Percentiles rank a stretch among this genome's conserved stretches.
Conservation (phyloP, 2,888 invertebrate genomes). For the Lasius fuliginosus region DNA sequence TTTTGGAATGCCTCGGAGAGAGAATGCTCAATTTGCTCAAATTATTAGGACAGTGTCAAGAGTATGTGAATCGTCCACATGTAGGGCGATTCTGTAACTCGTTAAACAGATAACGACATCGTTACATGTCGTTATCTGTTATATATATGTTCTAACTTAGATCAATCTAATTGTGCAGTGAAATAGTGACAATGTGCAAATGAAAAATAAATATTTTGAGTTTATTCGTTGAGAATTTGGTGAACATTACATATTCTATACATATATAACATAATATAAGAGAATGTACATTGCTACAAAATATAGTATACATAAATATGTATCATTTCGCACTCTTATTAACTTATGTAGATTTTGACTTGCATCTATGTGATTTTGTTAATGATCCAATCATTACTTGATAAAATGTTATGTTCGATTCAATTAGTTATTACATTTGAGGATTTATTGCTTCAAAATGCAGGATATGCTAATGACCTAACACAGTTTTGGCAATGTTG, state of each 20-base stretch:
- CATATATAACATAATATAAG: constrained; percentile 70
- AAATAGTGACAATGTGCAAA: constrained; percentile 36
- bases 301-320: constrained; percentile 70
- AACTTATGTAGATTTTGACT: constrained; percentile 63
- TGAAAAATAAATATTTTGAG: constrained; percentile 80
- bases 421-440: constrained; percentile 50
- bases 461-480: constrained; percentile 62
- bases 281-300: constrained; percentile 76
- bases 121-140: too few species aligned
- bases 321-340: constrained; percentile 66
- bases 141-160: background rate
- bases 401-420: constrained; percentile 56
- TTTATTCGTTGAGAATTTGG: constrained; percentile 71
- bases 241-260: constrained; percentile 71
- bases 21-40: constrained; percentile 77
- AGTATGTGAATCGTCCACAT: constrained; percentile 77
- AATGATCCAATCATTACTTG: constrained; percentile 40
- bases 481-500: constrained; percentile 70
- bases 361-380: constrained; percentile 23
- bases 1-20: constrained; percentile 85
- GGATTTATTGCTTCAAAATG: constrained; percentile 38
- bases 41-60: constrained; percentile 79
- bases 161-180: background rate
- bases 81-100: too few species aligned
- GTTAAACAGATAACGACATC: too few species aligned